Percentiles rank a stretch among this genome's conserved stretches.
Conservation (phyloP, 1,140 invertebrate genomes). For the Gonatopus flavifemur region DNA sequence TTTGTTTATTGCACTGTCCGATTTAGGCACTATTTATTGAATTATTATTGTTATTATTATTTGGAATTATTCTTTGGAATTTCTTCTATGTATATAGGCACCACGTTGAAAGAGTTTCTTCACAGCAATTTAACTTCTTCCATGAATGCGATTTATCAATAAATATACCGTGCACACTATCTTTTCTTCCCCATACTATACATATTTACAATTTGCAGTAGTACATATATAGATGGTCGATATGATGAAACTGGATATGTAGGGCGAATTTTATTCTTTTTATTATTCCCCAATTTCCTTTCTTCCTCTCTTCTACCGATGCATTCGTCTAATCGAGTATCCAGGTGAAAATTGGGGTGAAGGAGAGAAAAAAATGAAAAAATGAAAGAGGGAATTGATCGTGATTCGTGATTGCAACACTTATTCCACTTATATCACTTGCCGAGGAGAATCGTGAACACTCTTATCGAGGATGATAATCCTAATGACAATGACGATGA, state of each 20-base stretch:
- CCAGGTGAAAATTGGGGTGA: no score
- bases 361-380: no score
- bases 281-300: neutral
- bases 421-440: constrained; percentile 4
- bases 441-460: no score
- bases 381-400: no score
- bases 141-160: constrained; percentile 11
- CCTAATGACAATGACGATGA: neutral
- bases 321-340: neutral
- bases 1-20: constrained; percentile 29
- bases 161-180: constrained; percentile 1
- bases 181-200: neutral
- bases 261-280: constrained; percentile 6
- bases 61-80: no score
- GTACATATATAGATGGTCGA: constrained; percentile 29
- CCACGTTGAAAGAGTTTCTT: constrained; percentile 27
- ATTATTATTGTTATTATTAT: constrained; percentile 32
- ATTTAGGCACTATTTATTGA: constrained; percentile 50
- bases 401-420: no score
- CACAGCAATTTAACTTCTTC: constrained; percentile 3
- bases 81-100: no score
- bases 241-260: constrained; percentile 40
- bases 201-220: no score
- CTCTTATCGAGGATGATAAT: neutral
- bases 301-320: neutral